Percentiles rank a stretch among this genome's conserved stretches.
Conservation (phyloP, 2,888 invertebrate species). For the Xanthorhoe spadicearia region DNA sequence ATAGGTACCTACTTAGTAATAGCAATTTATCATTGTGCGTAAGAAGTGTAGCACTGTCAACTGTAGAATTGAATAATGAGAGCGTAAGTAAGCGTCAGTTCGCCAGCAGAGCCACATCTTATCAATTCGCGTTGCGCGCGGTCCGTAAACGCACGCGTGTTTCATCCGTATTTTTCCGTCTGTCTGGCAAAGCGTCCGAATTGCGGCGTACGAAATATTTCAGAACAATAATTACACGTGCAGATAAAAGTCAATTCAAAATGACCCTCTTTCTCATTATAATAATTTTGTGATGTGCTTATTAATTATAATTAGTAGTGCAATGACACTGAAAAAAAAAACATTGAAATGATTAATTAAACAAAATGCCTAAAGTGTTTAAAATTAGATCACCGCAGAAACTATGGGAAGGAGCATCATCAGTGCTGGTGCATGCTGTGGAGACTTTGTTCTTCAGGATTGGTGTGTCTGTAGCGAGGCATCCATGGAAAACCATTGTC, state of each 20-base stretch:
- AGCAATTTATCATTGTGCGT: conserved; percentile 2
- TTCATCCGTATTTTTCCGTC: conserved; percentile 15
- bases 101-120: conserved; percentile 6
- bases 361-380: conserved; percentile 65
- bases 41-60: conserved; percentile 3
- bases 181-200: neutral
- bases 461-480: conserved; percentile 85
- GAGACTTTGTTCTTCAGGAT: conserved; percentile 82
- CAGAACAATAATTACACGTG: neutral
- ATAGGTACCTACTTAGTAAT: neutral
- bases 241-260: neutral
- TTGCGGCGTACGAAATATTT: neutral
- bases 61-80: conserved; percentile 36
- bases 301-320: conserved; percentile 10
- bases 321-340: conserved; percentile 13
- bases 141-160: neutral
- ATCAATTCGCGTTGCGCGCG: conserved; percentile 23
- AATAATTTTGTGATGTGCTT: neutral
- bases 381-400: conserved; percentile 67
- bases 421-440: conserved; percentile 72
- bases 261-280: neutral
- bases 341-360: conserved; percentile 3
- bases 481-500: conserved; percentile 86
- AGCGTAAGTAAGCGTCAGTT: neutral
- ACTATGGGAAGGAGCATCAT: conserved; percentile 74